A percentile compares a stretch with the other conserved stretches of the same genome.
These are phyloP conservation scores for Linyphia triangularis DNA, from an alignment of 2,888 invertebrate genomes.

Conservation along the genomic window DNA sequence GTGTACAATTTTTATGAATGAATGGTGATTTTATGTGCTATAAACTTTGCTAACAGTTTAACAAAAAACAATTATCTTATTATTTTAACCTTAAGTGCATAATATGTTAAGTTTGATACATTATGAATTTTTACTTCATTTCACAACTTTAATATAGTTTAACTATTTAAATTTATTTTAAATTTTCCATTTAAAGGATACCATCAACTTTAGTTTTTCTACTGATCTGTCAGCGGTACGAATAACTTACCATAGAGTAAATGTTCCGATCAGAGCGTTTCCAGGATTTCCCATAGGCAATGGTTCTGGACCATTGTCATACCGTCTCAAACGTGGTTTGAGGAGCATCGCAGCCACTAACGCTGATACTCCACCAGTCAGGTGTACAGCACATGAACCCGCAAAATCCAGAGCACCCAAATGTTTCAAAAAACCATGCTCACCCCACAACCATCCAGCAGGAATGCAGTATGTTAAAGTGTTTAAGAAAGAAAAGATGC, in stretches of 20 bases:
- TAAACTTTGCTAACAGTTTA: too few relatives aligned
- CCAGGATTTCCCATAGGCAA: slow-evolving; percentile 77
- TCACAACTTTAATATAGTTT: too few relatives aligned
- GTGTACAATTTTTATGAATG: too few relatives aligned
- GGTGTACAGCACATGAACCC: slow-evolving; percentile 92
- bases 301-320: slow-evolving; percentile 73
- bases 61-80: too few relatives aligned
- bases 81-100: too few relatives aligned
- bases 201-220: background rate
- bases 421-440: slow-evolving; percentile 87
- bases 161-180: background rate
- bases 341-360: slow-evolving; percentile 88
- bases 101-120: too few relatives aligned
- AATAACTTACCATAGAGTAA: slow-evolving; percentile 78
- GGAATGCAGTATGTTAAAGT: slow-evolving; percentile 94
- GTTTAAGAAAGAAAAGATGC: slow-evolving; percentile 92
- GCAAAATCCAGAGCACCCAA: slow-evolving; percentile 95
- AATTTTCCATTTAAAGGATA: background rate
- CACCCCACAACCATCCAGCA: slow-evolving; percentile 82
- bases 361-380: slow-evolving; percentile 85
- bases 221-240: too few relatives aligned
- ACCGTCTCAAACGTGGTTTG: slow-evolving; percentile 78
- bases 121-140: too few relatives aligned
- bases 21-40: too few relatives aligned
- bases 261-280: slow-evolving; percentile 77